These are phyloP conservation scores for Tamandua tetradactyla DNA, from an alignment of 2,797 vertebrate genomes.

Conservation along the genomic window DNA sequence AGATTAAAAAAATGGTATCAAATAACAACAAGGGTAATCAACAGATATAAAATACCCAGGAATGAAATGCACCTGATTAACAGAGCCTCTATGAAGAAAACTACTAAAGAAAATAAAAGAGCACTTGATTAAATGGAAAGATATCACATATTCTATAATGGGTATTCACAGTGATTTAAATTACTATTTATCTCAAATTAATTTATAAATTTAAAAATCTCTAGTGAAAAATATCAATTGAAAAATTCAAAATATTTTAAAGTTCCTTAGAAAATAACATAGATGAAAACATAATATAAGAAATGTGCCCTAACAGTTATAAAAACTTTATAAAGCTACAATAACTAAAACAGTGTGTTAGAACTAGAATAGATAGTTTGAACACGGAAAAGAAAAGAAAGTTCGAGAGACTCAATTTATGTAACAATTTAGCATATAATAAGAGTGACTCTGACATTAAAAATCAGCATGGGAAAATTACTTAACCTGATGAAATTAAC, in stretches of 20 bases:
- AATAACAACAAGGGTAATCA: not conserved
- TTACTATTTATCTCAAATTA: not conserved
- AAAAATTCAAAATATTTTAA: not conserved
- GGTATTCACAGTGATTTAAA: accelerated
- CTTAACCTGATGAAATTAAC: not conserved
- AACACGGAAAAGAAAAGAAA: not conserved
- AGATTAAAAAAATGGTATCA: not conserved
- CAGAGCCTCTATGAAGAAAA: too few species aligned
- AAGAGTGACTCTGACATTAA: not conserved
- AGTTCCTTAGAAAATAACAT: not conserved
- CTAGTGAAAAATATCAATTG: not conserved
- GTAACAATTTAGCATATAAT: too few species aligned
- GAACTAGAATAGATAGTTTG: not conserved
- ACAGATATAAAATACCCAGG: not conserved
- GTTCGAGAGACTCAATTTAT: not conserved
- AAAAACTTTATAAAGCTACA: not conserved
- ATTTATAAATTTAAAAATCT: not conserved
- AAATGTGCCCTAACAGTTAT: not conserved
- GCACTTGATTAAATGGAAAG: accelerated
- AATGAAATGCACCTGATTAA: not conserved
- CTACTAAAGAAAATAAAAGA: not conserved
- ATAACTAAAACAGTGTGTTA: not conserved
- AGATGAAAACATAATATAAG: not conserved
- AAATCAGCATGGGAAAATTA: not conserved
- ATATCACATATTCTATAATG: accelerated